phyloP scores from a whole-genome alignment of 2,797 vertebrate genomes.

The Coreius guichenoti region DNA sequence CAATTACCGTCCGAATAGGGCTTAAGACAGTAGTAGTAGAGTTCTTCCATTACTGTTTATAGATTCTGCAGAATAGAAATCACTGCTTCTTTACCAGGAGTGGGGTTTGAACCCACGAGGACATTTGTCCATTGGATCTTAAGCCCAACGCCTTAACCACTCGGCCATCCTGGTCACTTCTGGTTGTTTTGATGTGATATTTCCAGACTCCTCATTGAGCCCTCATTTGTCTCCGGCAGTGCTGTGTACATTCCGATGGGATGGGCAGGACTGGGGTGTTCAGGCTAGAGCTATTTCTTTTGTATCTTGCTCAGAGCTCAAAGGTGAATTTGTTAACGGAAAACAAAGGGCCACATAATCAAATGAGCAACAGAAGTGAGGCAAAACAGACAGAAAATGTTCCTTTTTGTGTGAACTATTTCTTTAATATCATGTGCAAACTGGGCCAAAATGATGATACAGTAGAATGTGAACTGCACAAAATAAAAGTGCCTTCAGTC shows the following conservation, averaged over 20 bases:
- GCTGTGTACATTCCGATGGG: neutral
- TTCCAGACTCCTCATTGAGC: neutral
- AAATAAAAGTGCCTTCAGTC: neutral
- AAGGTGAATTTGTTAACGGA: conserved; percentile 20
- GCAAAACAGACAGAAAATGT: neutral
- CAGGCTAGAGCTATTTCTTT: conserved; percentile 36
- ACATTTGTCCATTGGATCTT: neutral
- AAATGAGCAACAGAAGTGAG: conserved; percentile 9
- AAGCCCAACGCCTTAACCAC: neutral
- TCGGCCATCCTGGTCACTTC: neutral
- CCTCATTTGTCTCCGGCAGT: neutral
- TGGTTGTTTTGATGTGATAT: too few relatives aligned
- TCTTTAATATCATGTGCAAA: neutral
- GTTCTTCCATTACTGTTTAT: too few relatives aligned
- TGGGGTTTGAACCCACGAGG: neutral
- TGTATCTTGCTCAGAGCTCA: conserved; percentile 10
- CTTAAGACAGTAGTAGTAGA: too few relatives aligned
- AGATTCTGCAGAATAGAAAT: too few relatives aligned
- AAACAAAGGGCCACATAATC: conserved; percentile 21
- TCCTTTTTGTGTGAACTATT: neutral
- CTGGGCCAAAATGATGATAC: neutral
- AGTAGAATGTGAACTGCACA: neutral
- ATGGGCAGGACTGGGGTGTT: neutral
- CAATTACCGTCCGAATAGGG: too few relatives aligned
- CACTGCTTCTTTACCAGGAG: neutral